Conservation (phyloP, 1,140 invertebrate genomes). For the Cydia pomonella region DNA sequence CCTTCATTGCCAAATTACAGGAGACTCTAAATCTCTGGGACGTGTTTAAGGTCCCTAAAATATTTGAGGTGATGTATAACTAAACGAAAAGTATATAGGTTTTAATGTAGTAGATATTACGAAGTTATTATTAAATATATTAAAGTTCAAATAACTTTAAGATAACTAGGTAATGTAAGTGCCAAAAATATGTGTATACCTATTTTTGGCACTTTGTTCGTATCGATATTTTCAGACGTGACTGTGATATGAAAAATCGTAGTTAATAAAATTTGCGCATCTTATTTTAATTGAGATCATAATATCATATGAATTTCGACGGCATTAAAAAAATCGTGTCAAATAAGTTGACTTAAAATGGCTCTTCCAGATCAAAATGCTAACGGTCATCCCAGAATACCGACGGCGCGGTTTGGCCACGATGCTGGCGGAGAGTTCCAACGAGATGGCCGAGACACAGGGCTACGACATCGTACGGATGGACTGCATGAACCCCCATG, state of each 20-base stretch:
- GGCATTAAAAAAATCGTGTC: background rate
- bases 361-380: slow-evolving; percentile 64
- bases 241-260: too few species aligned
- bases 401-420: slow-evolving; percentile 60
- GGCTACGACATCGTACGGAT: slow-evolving; percentile 63
- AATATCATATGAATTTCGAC: background rate
- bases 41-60: slow-evolving; percentile 58
- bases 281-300: background rate
- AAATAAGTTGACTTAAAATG: too few species aligned
- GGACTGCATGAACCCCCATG: slow-evolving; percentile 68
- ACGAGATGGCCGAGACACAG: slow-evolving; percentile 50
- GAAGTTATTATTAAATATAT: too few species aligned
- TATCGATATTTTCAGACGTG: too few species aligned
- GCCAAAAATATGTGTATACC: too few species aligned
- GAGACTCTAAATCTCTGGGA: slow-evolving; percentile 71
- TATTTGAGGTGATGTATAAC: slow-evolving; percentile 59
- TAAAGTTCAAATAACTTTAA: too few species aligned
- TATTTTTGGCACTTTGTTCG: too few species aligned
- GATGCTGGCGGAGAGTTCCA: slow-evolving; percentile 53
- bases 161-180: too few species aligned
- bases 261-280: too few species aligned
- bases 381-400: slow-evolving; percentile 63
- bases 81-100: too few species aligned
- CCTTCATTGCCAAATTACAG: slow-evolving; percentile 66
- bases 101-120: too few species aligned